A percentile compares a stretch with the other conserved stretches of the same genome.
Conservation (phyloP, 2,888 invertebrate genomes). For the Amblyjoppa proteus region DNA sequence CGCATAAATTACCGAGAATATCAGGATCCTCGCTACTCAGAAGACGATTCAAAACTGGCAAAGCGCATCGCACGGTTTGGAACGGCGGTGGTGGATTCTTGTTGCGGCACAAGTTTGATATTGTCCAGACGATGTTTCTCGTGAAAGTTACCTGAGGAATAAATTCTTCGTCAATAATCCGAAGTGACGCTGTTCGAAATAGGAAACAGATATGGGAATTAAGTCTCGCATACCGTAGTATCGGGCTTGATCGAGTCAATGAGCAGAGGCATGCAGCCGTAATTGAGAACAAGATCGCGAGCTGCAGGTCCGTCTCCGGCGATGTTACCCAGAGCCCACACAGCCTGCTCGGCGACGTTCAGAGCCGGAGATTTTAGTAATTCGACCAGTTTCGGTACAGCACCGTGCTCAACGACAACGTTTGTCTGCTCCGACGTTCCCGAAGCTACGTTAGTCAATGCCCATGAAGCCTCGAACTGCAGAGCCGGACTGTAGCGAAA, state of each 20-base stretch:
- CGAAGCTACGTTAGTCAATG: constrained; percentile 98
- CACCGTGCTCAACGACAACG: constrained; percentile 94
- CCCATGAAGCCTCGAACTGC: constrained; percentile 99
- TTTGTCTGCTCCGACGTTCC: constrained; percentile 96
- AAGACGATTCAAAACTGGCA: constrained; percentile 92
- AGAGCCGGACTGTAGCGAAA: constrained; percentile 87
- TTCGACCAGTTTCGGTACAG: constrained; percentile 92
- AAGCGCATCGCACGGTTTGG: constrained; percentile 89
- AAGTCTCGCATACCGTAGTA: constrained; percentile 84
- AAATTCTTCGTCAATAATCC: neutral
- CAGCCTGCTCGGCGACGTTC: constrained; percentile 95
- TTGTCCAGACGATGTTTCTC: constrained; percentile 96
- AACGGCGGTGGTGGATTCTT: constrained; percentile 96
- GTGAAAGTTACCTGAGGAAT: constrained; percentile 85
- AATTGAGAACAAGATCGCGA: constrained; percentile 92
- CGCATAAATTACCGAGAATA: constrained; percentile 87
- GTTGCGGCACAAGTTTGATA: constrained; percentile 97
- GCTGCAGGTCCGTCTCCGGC: constrained; percentile 95
- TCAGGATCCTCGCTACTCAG: constrained; percentile 91
- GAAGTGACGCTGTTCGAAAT: neutral
- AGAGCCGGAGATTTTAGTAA: constrained; percentile 89
- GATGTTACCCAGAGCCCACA: constrained; percentile 99
- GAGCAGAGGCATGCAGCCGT: constrained; percentile 91
- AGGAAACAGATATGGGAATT: neutral
- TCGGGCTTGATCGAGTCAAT: constrained; percentile 89